A percentile compares a stretch with the other conserved stretches of the same genome.
phyloP scores from a whole-genome alignment of 2,888 invertebrate genomes.

The Dermolepida albohirtum region DNA sequence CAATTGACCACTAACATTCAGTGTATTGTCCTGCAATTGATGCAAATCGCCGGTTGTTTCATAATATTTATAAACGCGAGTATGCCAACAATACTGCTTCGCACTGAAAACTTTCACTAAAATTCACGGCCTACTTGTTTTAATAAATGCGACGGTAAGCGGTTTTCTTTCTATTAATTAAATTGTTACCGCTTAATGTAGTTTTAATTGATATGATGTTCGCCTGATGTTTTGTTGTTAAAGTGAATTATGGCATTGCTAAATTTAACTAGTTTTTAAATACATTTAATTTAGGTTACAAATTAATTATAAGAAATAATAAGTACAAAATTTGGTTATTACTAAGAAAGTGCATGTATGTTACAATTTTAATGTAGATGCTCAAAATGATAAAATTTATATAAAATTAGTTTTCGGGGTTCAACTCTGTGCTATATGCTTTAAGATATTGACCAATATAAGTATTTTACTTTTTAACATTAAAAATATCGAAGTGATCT shows the following conservation, averaged over 20 bases:
- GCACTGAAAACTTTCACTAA: slow-evolving; percentile 37
- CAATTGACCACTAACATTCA: slow-evolving; percentile 2
- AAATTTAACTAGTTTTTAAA: too few relatives aligned
- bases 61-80: slow-evolving; percentile 4
- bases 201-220: not conserved
- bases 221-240: not conserved
- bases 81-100: slow-evolving; percentile 12
- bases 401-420: too few relatives aligned
- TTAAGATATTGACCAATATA: too few relatives aligned
- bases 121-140: slow-evolving; percentile 40
- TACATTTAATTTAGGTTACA: not conserved
- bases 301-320: not conserved
- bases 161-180: slow-evolving; percentile 31
- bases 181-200: slow-evolving; percentile 3
- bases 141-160: slow-evolving; percentile 35
- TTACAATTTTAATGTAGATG: too few relatives aligned
- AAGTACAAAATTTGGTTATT: too few relatives aligned
- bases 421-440: too few relatives aligned
- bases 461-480: too few relatives aligned
- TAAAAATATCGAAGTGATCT: too few relatives aligned
- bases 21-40: slow-evolving; percentile 22
- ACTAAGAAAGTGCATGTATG: too few relatives aligned
- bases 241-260: not conserved
- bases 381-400: too few relatives aligned
- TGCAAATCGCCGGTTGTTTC: slow-evolving; percentile 32